Conservation (phyloP, 2,888 invertebrate species). For the Heliconius hortense region DNA sequence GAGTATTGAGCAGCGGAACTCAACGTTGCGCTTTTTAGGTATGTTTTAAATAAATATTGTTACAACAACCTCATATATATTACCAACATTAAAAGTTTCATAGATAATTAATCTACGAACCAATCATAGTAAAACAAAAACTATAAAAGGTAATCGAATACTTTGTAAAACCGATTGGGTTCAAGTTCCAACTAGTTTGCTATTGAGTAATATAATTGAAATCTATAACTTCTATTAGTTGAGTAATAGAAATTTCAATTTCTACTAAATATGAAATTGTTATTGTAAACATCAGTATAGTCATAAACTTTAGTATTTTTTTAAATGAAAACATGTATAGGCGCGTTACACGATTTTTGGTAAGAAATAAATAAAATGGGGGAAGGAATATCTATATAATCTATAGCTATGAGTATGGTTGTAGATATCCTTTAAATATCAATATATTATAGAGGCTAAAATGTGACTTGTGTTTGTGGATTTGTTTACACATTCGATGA, state of each 20-base stretch:
- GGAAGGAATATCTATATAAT: too few relatives aligned
- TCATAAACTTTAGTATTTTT: neutral
- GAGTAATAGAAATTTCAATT: neutral
- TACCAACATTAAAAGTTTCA: neutral
- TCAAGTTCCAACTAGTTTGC: neutral
- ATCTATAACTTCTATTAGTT: neutral
- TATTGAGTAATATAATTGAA: neutral
- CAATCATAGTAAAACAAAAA: neutral
- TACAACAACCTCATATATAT: neutral
- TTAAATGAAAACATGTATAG: too few relatives aligned
- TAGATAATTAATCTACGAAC: constrained; percentile 2
- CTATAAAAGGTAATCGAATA: neutral
- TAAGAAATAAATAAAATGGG: too few relatives aligned
- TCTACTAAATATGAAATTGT: neutral
- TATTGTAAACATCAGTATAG: neutral
- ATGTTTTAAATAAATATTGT: neutral
- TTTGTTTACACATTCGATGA: too few relatives aligned
- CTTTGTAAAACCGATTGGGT: neutral
- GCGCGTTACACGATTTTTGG: too few relatives aligned
- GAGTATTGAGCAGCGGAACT: too few relatives aligned
- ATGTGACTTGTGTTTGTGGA: too few relatives aligned
- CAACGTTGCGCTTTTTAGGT: too few relatives aligned
- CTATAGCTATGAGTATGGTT: too few relatives aligned
- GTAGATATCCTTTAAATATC: too few relatives aligned
- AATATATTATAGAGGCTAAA: too few relatives aligned